Base-by-base conservation (phyloP, 2,888 invertebrate genomes). In the Andrena haemorrhoa region DNA sequence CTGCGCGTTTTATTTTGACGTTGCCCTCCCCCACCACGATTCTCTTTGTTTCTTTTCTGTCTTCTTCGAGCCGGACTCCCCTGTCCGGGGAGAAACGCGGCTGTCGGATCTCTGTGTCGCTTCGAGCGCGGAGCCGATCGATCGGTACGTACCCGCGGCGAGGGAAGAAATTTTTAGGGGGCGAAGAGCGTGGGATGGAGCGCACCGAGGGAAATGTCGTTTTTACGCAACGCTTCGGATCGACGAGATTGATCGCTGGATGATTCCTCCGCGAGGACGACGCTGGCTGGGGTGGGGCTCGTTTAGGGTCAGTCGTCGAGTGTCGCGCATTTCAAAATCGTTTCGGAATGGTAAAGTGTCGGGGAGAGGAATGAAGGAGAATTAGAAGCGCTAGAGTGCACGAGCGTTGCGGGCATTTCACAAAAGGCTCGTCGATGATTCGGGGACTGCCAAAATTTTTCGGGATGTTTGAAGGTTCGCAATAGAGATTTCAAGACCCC, bases 1-100 rank as follows among this genome's bases (percentile, higher is more conserved):
- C 33, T 47, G 12, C 58, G 41, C 47, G 58, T 78, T 79, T 63
- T 71, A 60, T 79, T 68, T 56, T 10, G 56, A 72, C 23, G 49
- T 63, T 79, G 63, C 35, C 68, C 64, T 64, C 23, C 23, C 23
- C 1, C 23, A 12, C 51, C n/a, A 5, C 20, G n/a, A 10, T 73
- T 20, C 16, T 33, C 20, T 35, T 16, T 63, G 8, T 63, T 33
- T 35, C 20, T 35, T 63, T 63, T 12, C 6, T 60, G 49, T 74
- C 66, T 20, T 68, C 41, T 66, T 31, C 5, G 12, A n/a, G 26
- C 70, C 20, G 60, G 65, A 65, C 26, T 47, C 12, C n/a, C 61
- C 31, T 58, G 26, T 26, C 31, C 8, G 70, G 35, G 7, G 49
- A 31, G 33, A 47, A 47, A 51, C 51, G 33, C 23, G 20, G 23